Percentiles rank a stretch among this genome's conserved stretches.
Conservation (phyloP, 2,888 invertebrate genomes). For the Aplocera efformata region DNA sequence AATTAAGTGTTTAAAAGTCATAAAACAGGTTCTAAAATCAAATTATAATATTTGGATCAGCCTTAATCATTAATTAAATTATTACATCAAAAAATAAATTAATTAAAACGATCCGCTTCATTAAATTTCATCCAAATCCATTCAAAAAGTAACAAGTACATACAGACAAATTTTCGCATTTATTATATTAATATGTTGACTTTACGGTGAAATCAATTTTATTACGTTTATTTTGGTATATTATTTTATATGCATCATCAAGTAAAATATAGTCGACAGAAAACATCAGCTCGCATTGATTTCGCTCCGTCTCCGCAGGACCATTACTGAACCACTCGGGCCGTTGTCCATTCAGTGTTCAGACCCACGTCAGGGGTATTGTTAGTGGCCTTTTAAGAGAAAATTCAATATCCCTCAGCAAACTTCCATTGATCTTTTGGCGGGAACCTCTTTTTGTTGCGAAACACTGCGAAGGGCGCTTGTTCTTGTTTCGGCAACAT, state of each 20-base stretch:
- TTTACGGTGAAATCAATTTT: too few species aligned
- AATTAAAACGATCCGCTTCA: too few species aligned
- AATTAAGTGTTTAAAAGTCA: too few species aligned
- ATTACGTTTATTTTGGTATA: background rate
- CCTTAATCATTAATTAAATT: too few species aligned
- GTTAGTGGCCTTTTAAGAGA: constrained; percentile 47
- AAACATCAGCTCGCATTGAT: constrained; percentile 7
- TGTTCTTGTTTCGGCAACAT: constrained; percentile 27
- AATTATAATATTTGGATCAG: too few species aligned
- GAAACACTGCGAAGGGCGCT: constrained; percentile 20
- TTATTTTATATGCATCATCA: background rate
- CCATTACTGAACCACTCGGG: constrained; percentile 15
- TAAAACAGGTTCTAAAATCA: too few species aligned
- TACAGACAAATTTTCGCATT: too few species aligned
- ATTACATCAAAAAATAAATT: too few species aligned
- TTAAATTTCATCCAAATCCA: too few species aligned
- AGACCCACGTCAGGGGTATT: constrained; percentile 55
- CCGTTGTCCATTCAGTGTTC: constrained; percentile 26
- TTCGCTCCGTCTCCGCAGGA: constrained; percentile 2
- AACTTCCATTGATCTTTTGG: constrained; percentile 50
- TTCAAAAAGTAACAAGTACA: too few species aligned
- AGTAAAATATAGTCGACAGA: background rate
- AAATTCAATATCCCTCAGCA: constrained; percentile 53
- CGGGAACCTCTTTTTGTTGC: constrained; percentile 40
- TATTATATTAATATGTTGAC: too few species aligned